phyloP scores from a whole-genome alignment of 2,113 vertebrate genomes.

The Perca flavescens region DNA sequence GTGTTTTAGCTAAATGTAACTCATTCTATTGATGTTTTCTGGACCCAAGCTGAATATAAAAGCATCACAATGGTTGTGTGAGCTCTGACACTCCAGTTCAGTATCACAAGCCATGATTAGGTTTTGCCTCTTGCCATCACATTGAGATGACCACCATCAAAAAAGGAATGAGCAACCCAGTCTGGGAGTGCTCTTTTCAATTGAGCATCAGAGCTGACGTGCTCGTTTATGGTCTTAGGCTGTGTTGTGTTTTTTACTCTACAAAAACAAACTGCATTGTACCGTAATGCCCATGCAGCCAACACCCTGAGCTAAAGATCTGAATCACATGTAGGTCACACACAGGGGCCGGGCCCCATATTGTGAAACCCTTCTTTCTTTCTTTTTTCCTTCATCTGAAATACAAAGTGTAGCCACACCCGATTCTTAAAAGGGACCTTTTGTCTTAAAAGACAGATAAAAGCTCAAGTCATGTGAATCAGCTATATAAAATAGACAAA shows the following conservation, averaged over 20 bases:
- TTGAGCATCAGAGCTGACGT: constrained; percentile 44
- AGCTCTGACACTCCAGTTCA: constrained; percentile 1
- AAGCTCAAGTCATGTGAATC: constrained; percentile 37
- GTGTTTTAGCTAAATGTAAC: not conserved
- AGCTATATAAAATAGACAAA: not conserved
- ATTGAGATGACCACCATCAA: constrained; percentile 40
- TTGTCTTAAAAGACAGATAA: constrained; percentile 32
- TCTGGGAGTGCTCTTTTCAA: constrained; percentile 31
- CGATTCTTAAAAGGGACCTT: constrained; percentile 46
- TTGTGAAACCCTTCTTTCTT: constrained; percentile 46
- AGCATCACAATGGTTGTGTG: not conserved
- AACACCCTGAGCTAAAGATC: constrained; percentile 69
- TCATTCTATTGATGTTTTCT: no score
- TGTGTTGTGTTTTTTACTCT: constrained; percentile 39
- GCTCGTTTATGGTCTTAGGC: constrained; percentile 11
- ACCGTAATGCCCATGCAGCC: constrained; percentile 51
- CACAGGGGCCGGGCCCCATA: constrained; percentile 44
- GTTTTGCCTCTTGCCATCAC: constrained; percentile 51
- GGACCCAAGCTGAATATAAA: no score
- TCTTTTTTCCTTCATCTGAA: constrained; percentile 34
- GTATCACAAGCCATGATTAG: constrained; percentile 4
- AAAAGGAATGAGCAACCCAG: constrained; percentile 16
- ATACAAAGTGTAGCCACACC: constrained; percentile 64
- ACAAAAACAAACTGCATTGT: constrained; percentile 51
- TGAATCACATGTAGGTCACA: constrained; percentile 77